Base-by-base conservation (phyloP, 2,888 invertebrate genomes). In the Apotomis turbidana region DNA sequence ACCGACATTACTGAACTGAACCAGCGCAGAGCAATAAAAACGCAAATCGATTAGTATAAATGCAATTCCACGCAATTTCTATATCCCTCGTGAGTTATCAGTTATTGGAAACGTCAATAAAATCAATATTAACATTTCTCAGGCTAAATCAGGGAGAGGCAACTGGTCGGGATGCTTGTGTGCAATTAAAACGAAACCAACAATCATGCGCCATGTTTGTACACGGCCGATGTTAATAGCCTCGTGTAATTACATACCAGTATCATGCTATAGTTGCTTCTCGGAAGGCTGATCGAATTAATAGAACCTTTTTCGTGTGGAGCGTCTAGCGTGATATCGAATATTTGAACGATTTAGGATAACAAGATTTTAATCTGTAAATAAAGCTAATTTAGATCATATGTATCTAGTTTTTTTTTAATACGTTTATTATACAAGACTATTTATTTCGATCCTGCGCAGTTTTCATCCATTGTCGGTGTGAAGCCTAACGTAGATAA, bases 151-250 rank as follows among this genome's bases (percentile, higher is more conserved):
- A 85, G 86, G 86, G 87, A 84, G 87, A 87, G 88, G 88, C 88
- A 88, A 88, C 86, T 86, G 83, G 81, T 87, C 89, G 88, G 87
- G 90, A 89, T 93, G 91, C 92, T 91, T 89, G 90, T 89, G 91
- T 90, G 92, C 93, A 93, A 93, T 93, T 93, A 93, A 93, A 92
- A 91, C 87, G 90, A 89, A 93, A 91, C 93, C 93, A 79, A 88
- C 92, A 93, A 93, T 93, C 92, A 93, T 87, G 90, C 88, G 91
- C 93, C 93, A 93, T 93, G 93, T 93, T 93, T 93, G 93, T 93
- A 93, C 91, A 91, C 91, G 91, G 92, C 79, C 90, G 90, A 91
- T 91, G 93, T 92, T 93, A 93, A 93, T 93, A 91, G 91, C 91
- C 84, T 85, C 84, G 86, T 87, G 92, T 93, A 93, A 93, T 93